A percentile compares a stretch with the other conserved stretches of the same genome.
phyloP scores from a whole-genome alignment of 2,888 invertebrate genomes.

The Tanytarsus gracilentus region DNA sequence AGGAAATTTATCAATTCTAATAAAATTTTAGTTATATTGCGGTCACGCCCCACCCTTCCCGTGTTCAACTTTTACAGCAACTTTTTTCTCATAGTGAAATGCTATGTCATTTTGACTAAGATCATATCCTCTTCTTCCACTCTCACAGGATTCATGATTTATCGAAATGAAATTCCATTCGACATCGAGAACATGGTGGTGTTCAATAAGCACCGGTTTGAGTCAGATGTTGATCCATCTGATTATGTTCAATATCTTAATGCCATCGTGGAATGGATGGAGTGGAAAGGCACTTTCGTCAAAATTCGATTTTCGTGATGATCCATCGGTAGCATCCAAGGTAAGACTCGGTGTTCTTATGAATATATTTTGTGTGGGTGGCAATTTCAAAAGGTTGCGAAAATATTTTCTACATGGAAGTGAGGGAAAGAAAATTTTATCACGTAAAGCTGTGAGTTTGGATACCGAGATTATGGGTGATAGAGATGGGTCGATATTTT shows the following conservation, averaged over 20 bases:
- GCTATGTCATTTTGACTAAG: no score
- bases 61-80: no score
- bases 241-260: constrained; percentile 1
- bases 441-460: no score
- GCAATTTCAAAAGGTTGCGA: background rate
- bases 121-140: background rate
- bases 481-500: no score
- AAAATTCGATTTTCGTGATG: constrained; percentile 23
- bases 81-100: no score
- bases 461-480: no score
- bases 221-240: constrained; percentile 6
- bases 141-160: constrained; percentile 19
- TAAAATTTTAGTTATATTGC: no score
- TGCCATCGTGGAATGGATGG: background rate
- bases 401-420: background rate
- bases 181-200: background rate
- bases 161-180: constrained; percentile 14
- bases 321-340: background rate
- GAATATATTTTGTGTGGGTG: no score
- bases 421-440: no score
- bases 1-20: no score
- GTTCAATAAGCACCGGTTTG: constrained; percentile 2
- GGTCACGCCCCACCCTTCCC: no score
- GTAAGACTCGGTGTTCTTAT: no score
- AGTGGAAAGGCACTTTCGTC: background rate